These are phyloP conservation scores for Nyleta sp. DNA, from an alignment of 2,888 invertebrate genomes.

Conservation along the genomic window DNA sequence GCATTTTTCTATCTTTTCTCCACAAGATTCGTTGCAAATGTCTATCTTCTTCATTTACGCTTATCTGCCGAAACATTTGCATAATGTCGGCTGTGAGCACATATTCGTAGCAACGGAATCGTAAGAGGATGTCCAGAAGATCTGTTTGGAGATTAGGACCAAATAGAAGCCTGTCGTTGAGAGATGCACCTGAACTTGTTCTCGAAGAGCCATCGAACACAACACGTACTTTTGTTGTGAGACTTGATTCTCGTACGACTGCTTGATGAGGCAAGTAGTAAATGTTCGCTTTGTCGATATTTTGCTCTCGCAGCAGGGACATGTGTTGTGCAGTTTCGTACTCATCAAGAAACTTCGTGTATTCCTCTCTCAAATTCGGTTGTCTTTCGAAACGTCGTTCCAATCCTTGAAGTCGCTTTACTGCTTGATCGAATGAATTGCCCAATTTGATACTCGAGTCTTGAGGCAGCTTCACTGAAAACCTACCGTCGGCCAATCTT, in stretches of 20 bases:
- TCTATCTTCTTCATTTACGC: no score
- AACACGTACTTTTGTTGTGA: not conserved
- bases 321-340: slow-evolving; percentile 38
- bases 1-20: no score
- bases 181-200: no score
- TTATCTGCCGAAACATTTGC: no score
- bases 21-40: no score
- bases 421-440: slow-evolving; percentile 38
- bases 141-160: no score
- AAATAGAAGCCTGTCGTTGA: no score
- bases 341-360: slow-evolving; percentile 48
- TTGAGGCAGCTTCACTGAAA: slow-evolving; percentile 43
- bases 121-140: no score
- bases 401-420: not conserved
- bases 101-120: no score
- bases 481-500: slow-evolving; percentile 27
- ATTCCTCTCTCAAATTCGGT: slow-evolving; percentile 31
- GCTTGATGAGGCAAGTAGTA: slow-evolving; percentile 1
- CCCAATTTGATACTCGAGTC: slow-evolving; percentile 22
- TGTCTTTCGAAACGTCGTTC: slow-evolving; percentile 36
- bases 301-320: not conserved
- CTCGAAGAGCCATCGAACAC: not conserved
- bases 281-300: not conserved
- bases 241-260: not conserved
- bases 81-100: no score